A percentile compares a stretch with the other conserved stretches of the same genome.
These are phyloP conservation scores for Halocaridina rubra DNA, from an alignment of 2,888 invertebrate species.

Conservation along the genomic window DNA sequence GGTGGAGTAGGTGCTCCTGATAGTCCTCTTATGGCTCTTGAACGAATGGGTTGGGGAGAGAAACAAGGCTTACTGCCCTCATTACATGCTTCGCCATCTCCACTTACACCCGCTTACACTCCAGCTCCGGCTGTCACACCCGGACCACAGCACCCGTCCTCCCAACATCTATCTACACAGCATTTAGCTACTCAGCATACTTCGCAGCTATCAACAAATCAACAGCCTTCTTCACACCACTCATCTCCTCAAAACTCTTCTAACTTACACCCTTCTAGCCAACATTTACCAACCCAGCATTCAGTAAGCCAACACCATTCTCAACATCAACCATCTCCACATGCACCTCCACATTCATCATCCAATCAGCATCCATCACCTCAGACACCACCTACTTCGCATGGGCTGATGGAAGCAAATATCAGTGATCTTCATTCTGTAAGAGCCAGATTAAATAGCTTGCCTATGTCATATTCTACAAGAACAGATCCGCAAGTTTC, in stretches of 20 bases:
- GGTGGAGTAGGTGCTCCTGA: slow-evolving; percentile 59
- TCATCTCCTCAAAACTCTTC: neutral
- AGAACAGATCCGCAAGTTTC: slow-evolving; percentile 39
- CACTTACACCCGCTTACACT: slow-evolving; percentile 55
- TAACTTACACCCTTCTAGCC: neutral
- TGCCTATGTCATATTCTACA: slow-evolving; percentile 34
- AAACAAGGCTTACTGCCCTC: slow-evolving; percentile 59
- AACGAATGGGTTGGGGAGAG: slow-evolving; percentile 63
- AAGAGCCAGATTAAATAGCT: slow-evolving; percentile 26
- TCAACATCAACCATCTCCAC: slow-evolving; percentile 2
- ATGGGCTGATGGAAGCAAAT: slow-evolving; percentile 28
- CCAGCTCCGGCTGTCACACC: slow-evolving; percentile 56
- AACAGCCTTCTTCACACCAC: slow-evolving; percentile 21
- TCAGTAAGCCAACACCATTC: neutral
- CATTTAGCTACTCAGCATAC: neutral
- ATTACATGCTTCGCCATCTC: slow-evolving; percentile 60
- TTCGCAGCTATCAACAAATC: slow-evolving; percentile 30
- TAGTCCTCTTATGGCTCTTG: slow-evolving; percentile 62
- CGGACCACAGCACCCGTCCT: neutral
- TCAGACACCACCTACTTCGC: slow-evolving; percentile 40
- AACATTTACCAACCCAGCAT: neutral
- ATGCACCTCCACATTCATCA: neutral
- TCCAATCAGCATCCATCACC: slow-evolving; percentile 35
- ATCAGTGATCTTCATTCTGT: slow-evolving; percentile 33
- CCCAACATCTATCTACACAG: neutral